phyloP scores from a whole-genome alignment of 2,797 vertebrate species.

The Mustela erminea region DNA sequence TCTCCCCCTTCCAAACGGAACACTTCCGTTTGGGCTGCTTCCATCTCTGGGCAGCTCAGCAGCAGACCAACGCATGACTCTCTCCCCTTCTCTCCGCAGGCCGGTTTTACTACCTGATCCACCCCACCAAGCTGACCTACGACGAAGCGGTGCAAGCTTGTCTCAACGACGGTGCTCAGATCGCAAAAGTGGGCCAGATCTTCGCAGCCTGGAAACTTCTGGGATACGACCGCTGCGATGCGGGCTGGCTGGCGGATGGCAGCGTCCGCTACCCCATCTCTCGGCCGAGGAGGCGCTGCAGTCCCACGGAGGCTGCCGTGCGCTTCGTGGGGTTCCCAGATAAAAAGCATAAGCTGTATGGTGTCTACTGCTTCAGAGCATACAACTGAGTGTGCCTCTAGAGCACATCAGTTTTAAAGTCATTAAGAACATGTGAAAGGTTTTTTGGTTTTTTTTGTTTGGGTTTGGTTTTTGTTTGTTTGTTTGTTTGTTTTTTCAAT shows the following conservation, averaged over 20 bases:
- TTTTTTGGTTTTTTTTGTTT: not conserved
- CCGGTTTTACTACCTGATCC: slow-evolving; percentile 94
- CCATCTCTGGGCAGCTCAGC: no score
- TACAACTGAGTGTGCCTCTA: slow-evolving; percentile 88
- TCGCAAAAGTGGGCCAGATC: slow-evolving; percentile 97
- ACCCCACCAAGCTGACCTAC: slow-evolving; percentile 93
- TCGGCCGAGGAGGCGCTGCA: slow-evolving; percentile 95
- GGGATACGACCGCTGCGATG: slow-evolving; percentile 96
- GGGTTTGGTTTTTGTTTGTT: no score
- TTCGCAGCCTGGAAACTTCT: slow-evolving; percentile 96
- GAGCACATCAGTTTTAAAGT: slow-evolving; percentile 68
- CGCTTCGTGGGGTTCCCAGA: slow-evolving; percentile 95
- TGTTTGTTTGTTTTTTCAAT: slow-evolving; percentile 77
- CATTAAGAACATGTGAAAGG: slow-evolving; percentile 87
- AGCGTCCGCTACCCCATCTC: slow-evolving; percentile 98
- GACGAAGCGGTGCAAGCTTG: slow-evolving; percentile 95
- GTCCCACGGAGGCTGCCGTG: slow-evolving; percentile 95
- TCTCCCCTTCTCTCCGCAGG: slow-evolving; percentile 87
- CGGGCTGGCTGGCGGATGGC: slow-evolving; percentile 97
- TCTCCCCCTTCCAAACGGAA: rapidly evolving
- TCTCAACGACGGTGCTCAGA: slow-evolving; percentile 91
- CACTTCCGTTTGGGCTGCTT: not conserved
- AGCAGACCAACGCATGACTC: not conserved
- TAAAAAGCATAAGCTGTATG: slow-evolving; percentile 95
- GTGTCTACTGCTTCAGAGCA: slow-evolving; percentile 95